Evolutionary conservation across 2,888 invertebrate genomes (phyloP).

Genomic region (Meta bourneti): DNA sequence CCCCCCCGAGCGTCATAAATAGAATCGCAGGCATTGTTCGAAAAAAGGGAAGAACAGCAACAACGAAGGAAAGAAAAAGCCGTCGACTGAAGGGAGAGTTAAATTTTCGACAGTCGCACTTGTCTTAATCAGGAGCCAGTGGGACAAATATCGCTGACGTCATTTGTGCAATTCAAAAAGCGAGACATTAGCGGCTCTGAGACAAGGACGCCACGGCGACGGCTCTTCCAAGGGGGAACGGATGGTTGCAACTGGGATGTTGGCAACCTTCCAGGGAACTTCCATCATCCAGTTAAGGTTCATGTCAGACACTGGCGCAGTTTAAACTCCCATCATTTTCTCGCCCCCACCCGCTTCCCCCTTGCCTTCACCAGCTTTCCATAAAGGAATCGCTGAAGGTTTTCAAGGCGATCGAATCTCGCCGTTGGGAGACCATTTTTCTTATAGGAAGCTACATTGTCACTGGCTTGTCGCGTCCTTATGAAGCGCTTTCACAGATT

Average conservation of each 20-base stretch:
- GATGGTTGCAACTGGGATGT: slow-evolving; percentile 70
- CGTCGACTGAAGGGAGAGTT: not conserved
- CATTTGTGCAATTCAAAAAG: slow-evolving; percentile 67
- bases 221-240: slow-evolving; percentile 63
- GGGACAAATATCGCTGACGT: slow-evolving; percentile 70
- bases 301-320: slow-evolving; percentile 76
- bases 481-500: slow-evolving; percentile 71
- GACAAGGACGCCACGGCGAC: slow-evolving; percentile 73
- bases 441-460: slow-evolving; percentile 72
- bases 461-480: slow-evolving; percentile 73
- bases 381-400: slow-evolving; percentile 73
- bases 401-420: slow-evolving; percentile 67
- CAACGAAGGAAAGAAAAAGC: not conserved
- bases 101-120: slow-evolving; percentile 49
- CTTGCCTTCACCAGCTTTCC: slow-evolving; percentile 55
- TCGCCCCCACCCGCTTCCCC: slow-evolving; percentile 36
- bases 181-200: slow-evolving; percentile 74
- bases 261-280: slow-evolving; percentile 74
- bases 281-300: slow-evolving; percentile 76
- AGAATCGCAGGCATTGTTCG: too few relatives aligned
- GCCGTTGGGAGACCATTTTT: slow-evolving; percentile 74
- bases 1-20: too few relatives aligned
- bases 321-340: slow-evolving; percentile 76
- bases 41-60: too few relatives aligned
- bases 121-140: slow-evolving; percentile 62